Evolutionary conservation across 2,888 invertebrate species (phyloP).

Genomic region (Andricus quercusramuli): DNA sequence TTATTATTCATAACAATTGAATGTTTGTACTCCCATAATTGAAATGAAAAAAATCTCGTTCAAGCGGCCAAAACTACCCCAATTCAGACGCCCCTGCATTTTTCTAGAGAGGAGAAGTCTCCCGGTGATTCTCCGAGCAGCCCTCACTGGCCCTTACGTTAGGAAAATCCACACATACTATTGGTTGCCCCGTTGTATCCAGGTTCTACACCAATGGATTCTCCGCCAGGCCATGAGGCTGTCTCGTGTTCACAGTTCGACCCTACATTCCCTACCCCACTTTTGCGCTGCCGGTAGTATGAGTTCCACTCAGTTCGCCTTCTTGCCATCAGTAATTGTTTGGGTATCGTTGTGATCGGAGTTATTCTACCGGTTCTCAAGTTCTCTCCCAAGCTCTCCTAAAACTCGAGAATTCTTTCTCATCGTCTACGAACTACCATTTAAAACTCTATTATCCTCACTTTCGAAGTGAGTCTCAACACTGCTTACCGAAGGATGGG

Average conservation of each 20-base stretch:
- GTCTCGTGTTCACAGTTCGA: background rate
- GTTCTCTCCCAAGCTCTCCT: background rate
- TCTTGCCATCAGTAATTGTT: background rate
- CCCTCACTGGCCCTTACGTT: background rate
- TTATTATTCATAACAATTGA: too few species aligned
- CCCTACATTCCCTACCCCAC: background rate
- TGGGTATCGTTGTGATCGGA: background rate
- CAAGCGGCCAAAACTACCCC: background rate
- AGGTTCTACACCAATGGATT: background rate
- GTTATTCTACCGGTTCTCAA: background rate
- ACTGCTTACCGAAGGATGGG: conserved; percentile 48
- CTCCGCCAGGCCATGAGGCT: background rate
- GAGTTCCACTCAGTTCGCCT: background rate
- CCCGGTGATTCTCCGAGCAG: background rate
- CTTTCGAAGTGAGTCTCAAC: background rate
- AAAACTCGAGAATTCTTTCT: background rate
- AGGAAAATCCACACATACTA: background rate
- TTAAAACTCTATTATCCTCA: background rate
- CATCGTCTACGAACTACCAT: background rate
- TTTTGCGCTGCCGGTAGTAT: background rate
- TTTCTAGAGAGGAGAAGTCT: background rate
- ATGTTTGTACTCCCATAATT: too few species aligned
- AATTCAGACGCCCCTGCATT: background rate
- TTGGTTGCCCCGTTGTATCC: background rate
- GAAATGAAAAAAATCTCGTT: too few species aligned